Evolutionary conservation across 2,113 vertebrate genomes (phyloP), one percentile per base, ranked within the genome.

Genomic region (Rhabdomys dilectus): DNA sequence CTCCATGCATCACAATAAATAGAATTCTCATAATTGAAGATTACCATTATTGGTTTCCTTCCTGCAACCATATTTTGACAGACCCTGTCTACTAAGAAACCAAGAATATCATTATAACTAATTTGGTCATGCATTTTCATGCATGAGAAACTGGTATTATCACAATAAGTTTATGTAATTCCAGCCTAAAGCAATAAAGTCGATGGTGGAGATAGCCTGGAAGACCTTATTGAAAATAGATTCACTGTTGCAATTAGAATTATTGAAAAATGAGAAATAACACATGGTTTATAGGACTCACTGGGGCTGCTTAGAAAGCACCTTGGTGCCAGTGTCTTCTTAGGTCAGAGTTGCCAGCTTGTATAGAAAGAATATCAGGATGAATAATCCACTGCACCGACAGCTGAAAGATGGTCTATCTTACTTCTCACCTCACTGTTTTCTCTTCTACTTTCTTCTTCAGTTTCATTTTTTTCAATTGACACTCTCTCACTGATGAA

Each of bases 81-180:
- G 82, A 73, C 88, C 91, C 56, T 93, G 5, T 91, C 53, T 88
- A 89, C 51, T 39, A 90, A 91, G 91, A 70, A 93, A 91, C 45
- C 15, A 29, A 91, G 73, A n/a, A 15, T 42, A 70, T 86, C 91
- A n/a, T 96, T 76, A 45, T 29, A 96, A 95, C 75, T 42, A 93
- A 97, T 77, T 94, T 36, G 48, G 45, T 72, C 95, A 62, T 91
- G 84, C 29, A 85, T 96, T 92, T 97, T 90, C 76, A 45, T 95
- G 76, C 66, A 92, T 24, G 80, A 93, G 39, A 96, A 94, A 62
- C 88, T 88, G 72, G 39, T 89, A 89, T 92, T 78, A 89, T 68
- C 58, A 94, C 77, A 93, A 84, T 77, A 88, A 76, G 62, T 90
- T 97, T 93, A 91, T 76, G 26, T 90, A 93, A 95, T 93, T 97